phyloP scores from a whole-genome alignment of 1,140 invertebrate species.

The Drosophila nasuta region DNA sequence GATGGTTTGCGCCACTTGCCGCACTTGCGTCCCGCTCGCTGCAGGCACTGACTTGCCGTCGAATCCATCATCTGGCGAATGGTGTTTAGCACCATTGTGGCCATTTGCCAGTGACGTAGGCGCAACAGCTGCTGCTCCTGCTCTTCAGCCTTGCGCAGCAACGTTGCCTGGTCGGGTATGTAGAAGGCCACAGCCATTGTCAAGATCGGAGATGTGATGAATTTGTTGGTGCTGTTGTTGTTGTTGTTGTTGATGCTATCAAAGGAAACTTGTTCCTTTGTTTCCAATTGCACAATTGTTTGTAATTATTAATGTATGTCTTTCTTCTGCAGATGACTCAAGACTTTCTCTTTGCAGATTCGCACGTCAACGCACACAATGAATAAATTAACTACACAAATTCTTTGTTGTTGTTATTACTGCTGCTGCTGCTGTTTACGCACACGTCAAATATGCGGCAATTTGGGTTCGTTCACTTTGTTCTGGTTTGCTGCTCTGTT shows the following conservation, averaged over 20 bases:
- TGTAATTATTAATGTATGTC: conserved; percentile 45
- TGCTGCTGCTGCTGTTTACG: conserved; percentile 30
- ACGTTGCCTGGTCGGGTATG: conserved; percentile 73
- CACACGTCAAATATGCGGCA: conserved; percentile 45
- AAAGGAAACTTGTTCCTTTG: conserved; percentile 51
- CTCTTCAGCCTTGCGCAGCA: conserved; percentile 69
- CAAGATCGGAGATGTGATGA: not conserved
- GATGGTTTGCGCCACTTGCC: conserved; percentile 74
- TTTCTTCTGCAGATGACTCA: conserved; percentile 60
- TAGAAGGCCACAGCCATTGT: conserved; percentile 79
- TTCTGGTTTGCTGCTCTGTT: conserved; percentile 33
- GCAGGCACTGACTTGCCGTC: conserved; percentile 53
- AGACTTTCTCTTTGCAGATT: conserved; percentile 73
- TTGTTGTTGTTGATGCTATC: conserved; percentile 23
- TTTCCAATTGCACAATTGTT: conserved; percentile 74
- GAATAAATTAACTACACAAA: conserved; percentile 68
- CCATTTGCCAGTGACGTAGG: conserved; percentile 71
- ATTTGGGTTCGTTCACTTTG: conserved; percentile 69
- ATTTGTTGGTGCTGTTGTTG: conserved; percentile 27
- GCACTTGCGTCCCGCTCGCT: conserved; percentile 62
- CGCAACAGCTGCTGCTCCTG: conserved; percentile 76
- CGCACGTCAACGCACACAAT: conserved; percentile 44
- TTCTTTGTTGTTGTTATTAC: conserved; percentile 59
- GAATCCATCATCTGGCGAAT: conserved; percentile 64
- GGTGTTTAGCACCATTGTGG: conserved; percentile 68